Conservation (phyloP, 2,113 vertebrate genomes). For the Alouatta palliata region DNA sequence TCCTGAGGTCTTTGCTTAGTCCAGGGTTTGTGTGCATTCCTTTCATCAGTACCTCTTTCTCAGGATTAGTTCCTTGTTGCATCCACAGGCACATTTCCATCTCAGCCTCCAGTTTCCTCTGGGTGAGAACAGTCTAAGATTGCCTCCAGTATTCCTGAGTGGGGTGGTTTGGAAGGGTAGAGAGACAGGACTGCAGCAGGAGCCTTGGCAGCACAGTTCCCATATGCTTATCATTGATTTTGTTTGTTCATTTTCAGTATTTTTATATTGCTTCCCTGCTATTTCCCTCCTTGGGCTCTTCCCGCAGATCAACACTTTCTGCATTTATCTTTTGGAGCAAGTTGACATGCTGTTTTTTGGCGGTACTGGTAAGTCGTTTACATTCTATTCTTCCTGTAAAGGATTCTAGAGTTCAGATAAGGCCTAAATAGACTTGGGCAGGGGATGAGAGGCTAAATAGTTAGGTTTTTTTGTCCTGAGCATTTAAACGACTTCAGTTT, state of each 20-base stretch:
- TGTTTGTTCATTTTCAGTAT: slow-evolving; percentile 84
- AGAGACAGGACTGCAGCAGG: accelerated
- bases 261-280: slow-evolving; percentile 95
- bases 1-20: neutral
- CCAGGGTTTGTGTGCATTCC: accelerated
- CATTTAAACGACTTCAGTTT: neutral
- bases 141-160: neutral
- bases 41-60: neutral
- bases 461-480: neutral
- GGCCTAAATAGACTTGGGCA: neutral
- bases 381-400: neutral
- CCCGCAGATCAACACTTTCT: slow-evolving; percentile 98
- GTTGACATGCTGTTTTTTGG: slow-evolving; percentile 96
- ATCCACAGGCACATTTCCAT: neutral
- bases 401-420: neutral
- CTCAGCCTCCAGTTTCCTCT: neutral
- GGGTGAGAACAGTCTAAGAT: no score
- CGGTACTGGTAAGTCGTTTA: slow-evolving; percentile 90
- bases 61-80: neutral
- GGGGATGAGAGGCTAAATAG: neutral
- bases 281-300: slow-evolving; percentile 97
- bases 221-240: accelerated
- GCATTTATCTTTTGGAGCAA: slow-evolving; percentile 95
- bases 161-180: accelerated
- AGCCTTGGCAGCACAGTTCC: accelerated